A percentile compares a stretch with the other conserved stretches of the same genome.
These are phyloP conservation scores for Drosophila mojavensis DNA, from an alignment of 1,140 invertebrate genomes.

Conservation along the genomic window DNA sequence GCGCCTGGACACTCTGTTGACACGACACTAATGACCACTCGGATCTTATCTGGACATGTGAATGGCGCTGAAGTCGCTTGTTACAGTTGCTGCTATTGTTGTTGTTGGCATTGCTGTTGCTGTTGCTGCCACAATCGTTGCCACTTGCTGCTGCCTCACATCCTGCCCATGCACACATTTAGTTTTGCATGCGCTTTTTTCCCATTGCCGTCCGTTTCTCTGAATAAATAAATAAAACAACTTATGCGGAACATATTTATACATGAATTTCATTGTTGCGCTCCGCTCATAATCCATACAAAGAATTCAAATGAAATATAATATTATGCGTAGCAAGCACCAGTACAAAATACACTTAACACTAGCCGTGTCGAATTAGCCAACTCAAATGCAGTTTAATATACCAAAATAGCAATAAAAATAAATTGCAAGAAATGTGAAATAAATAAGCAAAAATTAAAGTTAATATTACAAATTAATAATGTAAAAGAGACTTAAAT, in stretches of 20 bases:
- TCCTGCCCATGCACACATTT: conserved; percentile 28
- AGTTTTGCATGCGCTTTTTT: conserved; percentile 50
- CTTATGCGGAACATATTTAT: conserved; percentile 2
- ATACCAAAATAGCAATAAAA: no score
- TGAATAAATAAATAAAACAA: conserved; percentile 9
- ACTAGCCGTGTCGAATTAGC: not conserved
- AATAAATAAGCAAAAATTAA: no score
- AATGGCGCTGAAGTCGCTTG: conserved; percentile 17
- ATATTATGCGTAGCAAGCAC: not conserved
- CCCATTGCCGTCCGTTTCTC: not conserved
- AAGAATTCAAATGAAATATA: not conserved
- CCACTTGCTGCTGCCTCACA: not conserved
- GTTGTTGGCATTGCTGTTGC: no score
- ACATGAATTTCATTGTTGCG: conserved; percentile 8
- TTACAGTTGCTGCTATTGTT: not conserved
- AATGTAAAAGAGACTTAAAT: no score
- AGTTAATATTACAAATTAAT: no score
- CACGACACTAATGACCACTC: conserved; percentile 78
- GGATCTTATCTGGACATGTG: conserved; percentile 62
- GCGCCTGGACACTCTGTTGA: conserved; percentile 46
- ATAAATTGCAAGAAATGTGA: no score
- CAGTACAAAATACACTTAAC: not conserved
- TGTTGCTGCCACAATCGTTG: not conserved
- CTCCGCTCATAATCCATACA: conserved; percentile 11
- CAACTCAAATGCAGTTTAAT: not conserved